Percentiles rank a stretch among this genome's conserved stretches.
These are phyloP conservation scores for Hyposoter didymator DNA, from an alignment of 2,888 invertebrate genomes.

Conservation along the genomic window DNA sequence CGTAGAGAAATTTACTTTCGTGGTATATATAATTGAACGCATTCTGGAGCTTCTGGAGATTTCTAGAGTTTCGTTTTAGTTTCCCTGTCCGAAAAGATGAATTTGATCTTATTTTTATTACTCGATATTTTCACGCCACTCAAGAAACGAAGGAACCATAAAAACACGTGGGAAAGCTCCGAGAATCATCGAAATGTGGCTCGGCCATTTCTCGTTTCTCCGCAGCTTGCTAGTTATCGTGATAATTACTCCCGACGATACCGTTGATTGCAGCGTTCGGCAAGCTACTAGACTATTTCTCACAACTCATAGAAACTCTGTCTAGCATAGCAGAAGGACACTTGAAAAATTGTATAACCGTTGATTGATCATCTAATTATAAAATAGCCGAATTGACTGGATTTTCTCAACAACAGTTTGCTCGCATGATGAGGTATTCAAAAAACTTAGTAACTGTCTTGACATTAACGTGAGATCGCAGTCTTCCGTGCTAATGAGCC, in stretches of 20 bases:
- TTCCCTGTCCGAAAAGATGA: neutral
- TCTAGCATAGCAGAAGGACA: neutral
- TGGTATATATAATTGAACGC: constrained; percentile 47
- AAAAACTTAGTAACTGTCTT: constrained; percentile 20
- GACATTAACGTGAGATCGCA: constrained; percentile 28
- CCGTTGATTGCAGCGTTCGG: constrained; percentile 13
- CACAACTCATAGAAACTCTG: neutral
- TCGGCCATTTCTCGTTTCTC: constrained; percentile 12
- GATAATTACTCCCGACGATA: constrained; percentile 8
- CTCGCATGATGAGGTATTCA: constrained; percentile 35
- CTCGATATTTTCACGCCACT: neutral
- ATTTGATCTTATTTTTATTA: constrained; percentile 14
- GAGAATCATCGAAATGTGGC: neutral
- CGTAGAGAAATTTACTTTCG: constrained; percentile 39
- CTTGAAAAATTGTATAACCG: constrained; percentile 10
- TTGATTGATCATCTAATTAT: constrained; percentile 17
- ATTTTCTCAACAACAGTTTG: constrained; percentile 16
- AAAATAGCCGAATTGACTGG: neutral
- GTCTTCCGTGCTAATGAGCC: constrained; percentile 46
- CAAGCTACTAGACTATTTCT: neutral
- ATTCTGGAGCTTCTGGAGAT: neutral
- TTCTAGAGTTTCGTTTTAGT: neutral
- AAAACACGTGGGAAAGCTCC: neutral
- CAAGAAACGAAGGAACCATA: neutral
- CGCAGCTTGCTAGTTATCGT: constrained; percentile 4